Percentiles rank a stretch among this genome's conserved stretches.
phyloP scores from a whole-genome alignment of 1,140 invertebrate genomes.

The Drosophila novamexicana region DNA sequence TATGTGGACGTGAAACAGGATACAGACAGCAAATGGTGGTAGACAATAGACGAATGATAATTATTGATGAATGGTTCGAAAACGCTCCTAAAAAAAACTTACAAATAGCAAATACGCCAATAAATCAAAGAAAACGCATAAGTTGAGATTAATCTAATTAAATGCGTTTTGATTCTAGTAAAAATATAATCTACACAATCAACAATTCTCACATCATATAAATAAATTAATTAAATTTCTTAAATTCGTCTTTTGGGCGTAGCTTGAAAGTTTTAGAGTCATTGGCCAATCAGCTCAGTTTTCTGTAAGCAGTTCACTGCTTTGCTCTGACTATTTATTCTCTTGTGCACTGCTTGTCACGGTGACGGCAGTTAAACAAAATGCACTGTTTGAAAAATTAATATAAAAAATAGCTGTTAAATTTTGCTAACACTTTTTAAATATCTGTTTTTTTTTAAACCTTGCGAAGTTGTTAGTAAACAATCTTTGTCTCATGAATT shows the following conservation, averaged over 20 bases:
- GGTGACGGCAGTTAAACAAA: not conserved
- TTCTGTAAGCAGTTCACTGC: constrained; percentile 6
- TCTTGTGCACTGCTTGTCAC: not conserved
- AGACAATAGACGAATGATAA: not conserved
- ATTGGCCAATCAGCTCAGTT: not conserved
- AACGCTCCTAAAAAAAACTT: not conserved
- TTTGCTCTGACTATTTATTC: not conserved
- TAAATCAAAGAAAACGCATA: constrained; percentile 22
- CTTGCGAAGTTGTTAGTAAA: not conserved
- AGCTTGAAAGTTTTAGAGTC: not conserved
- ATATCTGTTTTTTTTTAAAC: not conserved
- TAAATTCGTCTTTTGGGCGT: not conserved
- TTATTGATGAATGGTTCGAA: not conserved
- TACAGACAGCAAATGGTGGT: constrained; percentile 62
- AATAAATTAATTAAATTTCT: no score
- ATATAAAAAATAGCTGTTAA: not conserved
- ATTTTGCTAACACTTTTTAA: not conserved
- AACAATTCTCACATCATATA: no score
- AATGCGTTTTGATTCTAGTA: not conserved
- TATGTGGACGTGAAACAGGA: constrained; percentile 73
- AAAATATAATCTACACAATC: not conserved
- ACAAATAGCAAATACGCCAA: not conserved
- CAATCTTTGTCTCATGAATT: not conserved
- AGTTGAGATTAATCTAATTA: constrained; percentile 25
- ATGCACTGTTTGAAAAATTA: not conserved